phyloP scores from a whole-genome alignment of 2,888 invertebrate genomes.

The Mimumesa dahlbomi region DNA sequence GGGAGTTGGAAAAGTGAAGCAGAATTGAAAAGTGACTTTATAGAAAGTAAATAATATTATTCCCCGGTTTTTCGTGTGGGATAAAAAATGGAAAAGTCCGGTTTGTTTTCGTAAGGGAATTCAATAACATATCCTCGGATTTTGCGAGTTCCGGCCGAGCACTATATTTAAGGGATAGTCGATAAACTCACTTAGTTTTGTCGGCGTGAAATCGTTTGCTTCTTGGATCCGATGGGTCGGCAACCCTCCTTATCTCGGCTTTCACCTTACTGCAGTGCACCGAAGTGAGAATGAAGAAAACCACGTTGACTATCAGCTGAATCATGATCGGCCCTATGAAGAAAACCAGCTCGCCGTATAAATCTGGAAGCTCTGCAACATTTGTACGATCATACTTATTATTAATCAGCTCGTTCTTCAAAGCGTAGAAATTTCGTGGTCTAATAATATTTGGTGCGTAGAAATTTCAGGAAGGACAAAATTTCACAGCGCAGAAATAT shows the following conservation, averaged over 20 bases:
- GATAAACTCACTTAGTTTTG: constrained; percentile 84
- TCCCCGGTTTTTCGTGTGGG: too few relatives aligned
- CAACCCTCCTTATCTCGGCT: constrained; percentile 87
- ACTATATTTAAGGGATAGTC: background rate
- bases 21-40: too few relatives aligned
- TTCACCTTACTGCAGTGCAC: constrained; percentile 87
- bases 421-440: too few relatives aligned
- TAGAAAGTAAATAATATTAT: too few relatives aligned
- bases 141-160: background rate
- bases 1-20: too few relatives aligned
- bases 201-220: constrained; percentile 85
- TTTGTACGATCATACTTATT: too few relatives aligned
- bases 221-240: constrained; percentile 83
- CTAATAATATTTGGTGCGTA: too few relatives aligned
- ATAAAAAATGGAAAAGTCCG: too few relatives aligned
- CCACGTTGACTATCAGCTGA: constrained; percentile 84
- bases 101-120: too few relatives aligned
- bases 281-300: constrained; percentile 86
- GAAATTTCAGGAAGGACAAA: too few relatives aligned
- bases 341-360: constrained; percentile 81
- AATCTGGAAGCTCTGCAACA: constrained; percentile 10
- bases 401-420: too few relatives aligned
- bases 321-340: constrained; percentile 86
- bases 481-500: too few relatives aligned
- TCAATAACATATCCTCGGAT: background rate